Percentiles rank a stretch among this genome's conserved stretches.
Evolutionary conservation across 1,140 invertebrate species (phyloP).

Genomic region (Drosophila nikananu): DNA sequence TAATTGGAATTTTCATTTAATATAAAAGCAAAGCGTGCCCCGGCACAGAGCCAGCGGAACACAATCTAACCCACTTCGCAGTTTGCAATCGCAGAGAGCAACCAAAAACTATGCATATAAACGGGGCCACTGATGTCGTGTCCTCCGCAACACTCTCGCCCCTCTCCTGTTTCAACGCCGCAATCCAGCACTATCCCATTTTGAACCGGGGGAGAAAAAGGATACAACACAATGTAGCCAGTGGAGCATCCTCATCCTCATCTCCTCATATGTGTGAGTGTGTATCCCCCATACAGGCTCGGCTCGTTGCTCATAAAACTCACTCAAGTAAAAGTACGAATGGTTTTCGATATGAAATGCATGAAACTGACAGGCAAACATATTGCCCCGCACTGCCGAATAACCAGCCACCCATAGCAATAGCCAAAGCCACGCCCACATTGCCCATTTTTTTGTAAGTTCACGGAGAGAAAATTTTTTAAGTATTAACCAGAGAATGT

Average conservation of each 20-base stretch:
- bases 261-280: slow-evolving; percentile 8
- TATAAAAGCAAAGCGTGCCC: slow-evolving; percentile 51
- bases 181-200: slow-evolving; percentile 11
- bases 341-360: slow-evolving; percentile 83
- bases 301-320: slow-evolving; percentile 80
- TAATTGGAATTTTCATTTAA: slow-evolving; percentile 83
- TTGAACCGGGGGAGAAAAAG: slow-evolving; percentile 35
- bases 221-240: slow-evolving; percentile 72
- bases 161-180: not conserved
- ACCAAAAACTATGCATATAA: slow-evolving; percentile 70
- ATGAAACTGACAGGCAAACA: slow-evolving; percentile 82
- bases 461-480: slow-evolving; percentile 1
- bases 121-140: slow-evolving; percentile 66
- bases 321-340: slow-evolving; percentile 84
- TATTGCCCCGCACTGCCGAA: slow-evolving; percentile 73
- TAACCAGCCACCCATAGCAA: slow-evolving; percentile 29
- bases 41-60: slow-evolving; percentile 25
- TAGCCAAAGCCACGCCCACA: slow-evolving; percentile 25
- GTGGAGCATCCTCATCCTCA: slow-evolving; percentile 63
- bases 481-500: not conserved
- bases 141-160: not conserved
- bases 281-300: slow-evolving; percentile 60
- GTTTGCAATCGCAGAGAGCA: slow-evolving; percentile 50
- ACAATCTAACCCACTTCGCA: slow-evolving; percentile 68
- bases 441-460: not conserved